phyloP scores from a whole-genome alignment of 53 echinoderm and acorn worm species.

The Stichopus horrens region DNA sequence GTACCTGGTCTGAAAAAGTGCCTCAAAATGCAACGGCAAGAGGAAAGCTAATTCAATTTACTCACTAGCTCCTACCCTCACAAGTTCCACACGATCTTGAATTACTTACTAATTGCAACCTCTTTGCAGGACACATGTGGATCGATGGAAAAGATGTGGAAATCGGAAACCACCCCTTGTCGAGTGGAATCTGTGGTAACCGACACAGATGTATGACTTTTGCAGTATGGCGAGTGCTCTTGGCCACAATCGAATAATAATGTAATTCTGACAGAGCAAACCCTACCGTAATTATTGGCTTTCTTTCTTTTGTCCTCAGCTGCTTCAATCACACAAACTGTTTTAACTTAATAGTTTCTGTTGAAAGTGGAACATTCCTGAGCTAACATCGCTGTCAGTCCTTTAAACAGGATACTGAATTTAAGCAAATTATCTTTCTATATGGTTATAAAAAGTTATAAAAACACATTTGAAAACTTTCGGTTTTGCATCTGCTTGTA shows the following conservation, averaged over 20 bases:
- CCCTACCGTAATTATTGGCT: neutral
- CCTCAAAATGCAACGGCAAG: neutral
- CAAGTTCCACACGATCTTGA: conserved; percentile 10
- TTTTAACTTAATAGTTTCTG: no score
- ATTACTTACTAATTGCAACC: conserved; percentile 21
- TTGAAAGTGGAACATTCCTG: neutral
- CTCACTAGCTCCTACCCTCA: conserved; percentile 1
- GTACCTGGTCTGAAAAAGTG: no score
- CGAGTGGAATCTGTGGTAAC: neutral
- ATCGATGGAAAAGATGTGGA: neutral
- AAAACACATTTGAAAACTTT: no score
- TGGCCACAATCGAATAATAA: neutral
- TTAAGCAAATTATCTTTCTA: no score
- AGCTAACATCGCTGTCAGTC: neutral
- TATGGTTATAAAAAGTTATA: no score
- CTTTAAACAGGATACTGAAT: no score
- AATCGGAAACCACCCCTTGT: neutral
- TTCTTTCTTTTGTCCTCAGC: neutral
- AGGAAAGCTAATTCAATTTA: conserved; percentile 11
- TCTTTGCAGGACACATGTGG: neutral
- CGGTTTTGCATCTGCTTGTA: no score
- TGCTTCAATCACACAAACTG: neutral
- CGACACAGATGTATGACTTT: neutral
- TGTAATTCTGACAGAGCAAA: neutral
- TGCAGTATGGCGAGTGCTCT: neutral